These are phyloP conservation scores for Gorsachius magnificus DNA, from an alignment of 2,797 vertebrate species.

Conservation along the genomic window DNA sequence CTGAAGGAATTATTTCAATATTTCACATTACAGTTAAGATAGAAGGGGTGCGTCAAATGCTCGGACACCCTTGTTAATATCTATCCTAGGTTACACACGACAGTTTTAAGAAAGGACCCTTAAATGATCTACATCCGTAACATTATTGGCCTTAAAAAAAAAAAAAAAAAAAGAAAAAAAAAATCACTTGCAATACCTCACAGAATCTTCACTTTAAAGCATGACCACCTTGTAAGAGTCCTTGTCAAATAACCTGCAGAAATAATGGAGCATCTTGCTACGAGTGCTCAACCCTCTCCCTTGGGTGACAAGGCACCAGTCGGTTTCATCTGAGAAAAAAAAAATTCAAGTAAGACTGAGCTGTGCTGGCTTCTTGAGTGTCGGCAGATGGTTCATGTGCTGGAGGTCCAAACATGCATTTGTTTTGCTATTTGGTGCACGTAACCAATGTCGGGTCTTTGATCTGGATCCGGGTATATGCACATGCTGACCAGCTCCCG, in stretches of 20 bases:
- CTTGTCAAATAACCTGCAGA: constrained; percentile 65
- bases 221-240: constrained; percentile 55
- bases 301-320: constrained; percentile 46
- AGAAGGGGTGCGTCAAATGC: neutral
- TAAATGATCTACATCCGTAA: constrained; percentile 69
- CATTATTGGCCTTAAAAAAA: constrained; percentile 55
- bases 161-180: neutral
- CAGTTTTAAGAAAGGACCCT: constrained; percentile 72
- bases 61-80: constrained; percentile 10
- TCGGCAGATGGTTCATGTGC: constrained; percentile 77
- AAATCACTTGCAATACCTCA: constrained; percentile 63
- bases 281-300: constrained; percentile 42
- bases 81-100: constrained; percentile 73
- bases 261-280: constrained; percentile 36
- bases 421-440: constrained; percentile 91
- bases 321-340: constrained; percentile 63
- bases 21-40: constrained; percentile 79
- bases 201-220: constrained; percentile 64
- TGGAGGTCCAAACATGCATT: constrained; percentile 90
- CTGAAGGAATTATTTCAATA: constrained; percentile 71
- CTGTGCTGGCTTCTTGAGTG: constrained; percentile 41
- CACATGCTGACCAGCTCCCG: constrained; percentile 92
- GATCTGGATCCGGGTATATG: constrained; percentile 88
- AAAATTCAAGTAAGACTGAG: constrained; percentile 76
- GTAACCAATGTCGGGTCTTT: constrained; percentile 88